Base-by-base conservation (phyloP, 2,113 vertebrate genomes). In the Anthoscopus minutus region DNA sequence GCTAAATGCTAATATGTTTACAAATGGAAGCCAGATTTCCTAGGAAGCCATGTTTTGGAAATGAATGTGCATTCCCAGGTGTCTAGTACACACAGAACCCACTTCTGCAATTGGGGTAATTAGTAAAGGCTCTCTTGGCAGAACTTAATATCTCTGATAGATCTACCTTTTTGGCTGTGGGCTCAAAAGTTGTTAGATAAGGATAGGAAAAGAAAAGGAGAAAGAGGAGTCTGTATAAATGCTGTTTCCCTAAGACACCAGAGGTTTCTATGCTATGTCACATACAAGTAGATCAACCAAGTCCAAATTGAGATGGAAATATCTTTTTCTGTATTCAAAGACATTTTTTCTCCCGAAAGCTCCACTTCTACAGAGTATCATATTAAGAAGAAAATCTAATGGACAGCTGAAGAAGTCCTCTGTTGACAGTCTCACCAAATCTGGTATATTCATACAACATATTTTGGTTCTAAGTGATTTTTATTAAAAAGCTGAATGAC, bases 51-150 rank as follows among this genome's bases (percentile, higher is more conserved):
- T 50, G 14, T 38, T 89, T 89, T 89, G 54, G 47, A 90, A 50
- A 90, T 16, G 5, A 82, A 42, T 61, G 12, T 76, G 44, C 62
- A 69, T 82, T 88, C 37, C 40, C 54, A 76, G 31, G 8, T 85
- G 50, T 86, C 30, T 17, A 38, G 15, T 6, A 45, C 0, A 0
- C 48, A 81, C 0, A 0, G 47, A 84, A 10, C 20, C 71, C 27
- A 60, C 17, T 82, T 82, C 24, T 93, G 45, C n/a, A 37, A 9
- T 4, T 53, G 20, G 13, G 14, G 5, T 65, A 61, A 80, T 76
- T 77, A 53, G 35, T 28, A 92, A 72, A 89, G 22, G 2, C 5
- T 88, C 22, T 71, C 62, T 72, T 86, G 62, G 28, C 45, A 92
- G 28, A 82, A 61, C 4, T 65, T 44, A 57, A 11, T 42, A 23